Evolutionary conservation across 2,113 vertebrate species (phyloP).

Genomic region (Tor tambroides): DNA sequence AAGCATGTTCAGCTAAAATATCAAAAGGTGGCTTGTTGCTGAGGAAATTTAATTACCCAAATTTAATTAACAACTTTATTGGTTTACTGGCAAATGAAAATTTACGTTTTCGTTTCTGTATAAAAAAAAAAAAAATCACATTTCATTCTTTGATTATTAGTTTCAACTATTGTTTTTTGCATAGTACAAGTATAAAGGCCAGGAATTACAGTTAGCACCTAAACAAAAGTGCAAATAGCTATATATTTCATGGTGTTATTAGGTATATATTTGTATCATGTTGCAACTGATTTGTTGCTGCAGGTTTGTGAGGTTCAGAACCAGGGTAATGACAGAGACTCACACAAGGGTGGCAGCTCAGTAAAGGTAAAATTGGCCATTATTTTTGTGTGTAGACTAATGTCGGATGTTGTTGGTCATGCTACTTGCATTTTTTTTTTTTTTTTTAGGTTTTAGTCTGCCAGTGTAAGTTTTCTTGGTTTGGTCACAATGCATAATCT

Average conservation of each 20-base stretch:
- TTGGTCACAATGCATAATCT: neutral
- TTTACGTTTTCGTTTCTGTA: too few species aligned
- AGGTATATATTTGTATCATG: neutral
- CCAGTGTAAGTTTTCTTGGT: neutral
- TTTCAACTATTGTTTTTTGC: neutral
- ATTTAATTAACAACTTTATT: too few species aligned
- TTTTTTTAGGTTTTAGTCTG: neutral
- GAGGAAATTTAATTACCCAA: too few species aligned
- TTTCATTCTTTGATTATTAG: neutral
- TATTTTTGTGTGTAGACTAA: neutral
- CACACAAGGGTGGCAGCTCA: constrained; percentile 62
- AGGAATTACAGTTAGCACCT: neutral
- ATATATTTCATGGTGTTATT: neutral
- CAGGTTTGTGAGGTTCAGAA: constrained; percentile 80
- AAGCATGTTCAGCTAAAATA: neutral
- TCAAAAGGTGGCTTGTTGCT: too few species aligned
- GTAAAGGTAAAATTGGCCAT: constrained; percentile 66
- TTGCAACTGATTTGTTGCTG: constrained; percentile 27
- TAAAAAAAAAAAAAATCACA: too few species aligned
- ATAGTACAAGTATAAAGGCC: neutral
- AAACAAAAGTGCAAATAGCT: neutral
- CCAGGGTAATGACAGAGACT: constrained; percentile 70
- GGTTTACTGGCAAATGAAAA: too few species aligned
- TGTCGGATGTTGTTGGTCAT: neutral
- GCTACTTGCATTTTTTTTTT: neutral